Conservation (phyloP, 2,113 vertebrate species). For the Rhinoderma darwinii region DNA sequence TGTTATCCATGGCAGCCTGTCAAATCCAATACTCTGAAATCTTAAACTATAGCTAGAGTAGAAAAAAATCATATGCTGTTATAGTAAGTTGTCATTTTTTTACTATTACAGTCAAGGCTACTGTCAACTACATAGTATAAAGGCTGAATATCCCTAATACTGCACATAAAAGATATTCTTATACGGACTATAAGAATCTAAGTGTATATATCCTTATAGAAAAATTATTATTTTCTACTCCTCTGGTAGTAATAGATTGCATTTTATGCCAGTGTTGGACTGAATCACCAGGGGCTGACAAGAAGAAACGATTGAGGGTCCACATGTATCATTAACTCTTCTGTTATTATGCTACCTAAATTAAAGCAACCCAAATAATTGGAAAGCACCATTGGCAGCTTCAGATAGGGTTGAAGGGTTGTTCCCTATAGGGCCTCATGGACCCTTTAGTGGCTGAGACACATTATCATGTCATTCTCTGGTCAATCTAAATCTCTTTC, state of each 20-base stretch:
- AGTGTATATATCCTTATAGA: neutral
- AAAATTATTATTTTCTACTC: neutral
- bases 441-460: neutral
- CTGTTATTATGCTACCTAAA: too few species aligned
- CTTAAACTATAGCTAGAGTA: neutral
- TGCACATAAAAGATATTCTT: neutral
- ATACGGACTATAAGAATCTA: neutral
- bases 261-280: neutral
- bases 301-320: neutral
- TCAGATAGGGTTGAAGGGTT: neutral
- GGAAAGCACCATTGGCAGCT: neutral
- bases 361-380: too few species aligned
- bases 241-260: neutral
- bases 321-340: too few species aligned
- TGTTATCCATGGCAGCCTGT: constrained; percentile 33
- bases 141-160: neutral
- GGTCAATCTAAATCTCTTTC: too few species aligned
- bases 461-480: neutral
- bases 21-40: constrained; percentile 7
- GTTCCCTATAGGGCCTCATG: neutral
- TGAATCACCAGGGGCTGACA: neutral
- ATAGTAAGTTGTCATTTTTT: constrained; percentile 19
- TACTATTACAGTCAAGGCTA: neutral
- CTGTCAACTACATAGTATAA: neutral
- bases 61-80: neutral